A percentile compares a stretch with the other conserved stretches of the same genome.
phyloP scores from a whole-genome alignment of 1,140 invertebrate genomes.

The Conus ventricosus region DNA sequence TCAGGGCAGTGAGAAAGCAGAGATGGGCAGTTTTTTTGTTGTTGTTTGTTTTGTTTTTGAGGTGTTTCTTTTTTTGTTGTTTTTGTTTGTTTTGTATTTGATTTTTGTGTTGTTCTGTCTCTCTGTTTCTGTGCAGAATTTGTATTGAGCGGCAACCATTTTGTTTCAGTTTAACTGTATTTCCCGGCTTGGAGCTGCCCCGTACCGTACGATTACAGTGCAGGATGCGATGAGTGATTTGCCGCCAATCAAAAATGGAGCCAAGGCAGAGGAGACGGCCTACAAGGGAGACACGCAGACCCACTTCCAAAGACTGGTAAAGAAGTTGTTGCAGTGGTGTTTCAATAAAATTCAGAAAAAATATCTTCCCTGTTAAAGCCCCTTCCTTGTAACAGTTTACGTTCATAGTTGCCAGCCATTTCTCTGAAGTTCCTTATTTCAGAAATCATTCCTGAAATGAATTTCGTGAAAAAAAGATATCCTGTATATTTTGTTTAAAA shows the following conservation, averaged over 20 bases:
- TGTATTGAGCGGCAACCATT: not conserved
- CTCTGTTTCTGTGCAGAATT: too few species aligned
- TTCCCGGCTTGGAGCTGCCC: conserved; percentile 80
- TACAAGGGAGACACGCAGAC: conserved; percentile 84
- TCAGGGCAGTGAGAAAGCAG: too few species aligned
- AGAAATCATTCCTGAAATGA: not conserved
- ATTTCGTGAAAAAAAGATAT: too few species aligned
- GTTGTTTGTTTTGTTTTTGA: too few species aligned
- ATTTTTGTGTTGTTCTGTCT: too few species aligned
- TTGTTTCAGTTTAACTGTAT: conserved; percentile 70
- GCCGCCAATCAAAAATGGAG: conserved; percentile 85
- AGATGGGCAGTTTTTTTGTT: too few species aligned
- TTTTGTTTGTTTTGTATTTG: too few species aligned
- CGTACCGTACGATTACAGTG: conserved; percentile 85
- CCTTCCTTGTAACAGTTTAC: not conserved
- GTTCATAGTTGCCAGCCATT: not conserved
- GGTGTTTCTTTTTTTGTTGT: too few species aligned
- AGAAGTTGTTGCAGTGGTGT: conserved; percentile 22
- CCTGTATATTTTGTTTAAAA: too few species aligned
- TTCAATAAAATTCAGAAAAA: too few species aligned
- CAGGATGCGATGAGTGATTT: conserved; percentile 89
- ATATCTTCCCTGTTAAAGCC: too few species aligned
- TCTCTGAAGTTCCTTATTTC: not conserved
- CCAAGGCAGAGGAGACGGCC: conserved; percentile 82
- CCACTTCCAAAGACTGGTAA: conserved; percentile 85